Base-by-base conservation (phyloP, 2,797 vertebrate genomes). In the Gymnothorax reevesii region DNA sequence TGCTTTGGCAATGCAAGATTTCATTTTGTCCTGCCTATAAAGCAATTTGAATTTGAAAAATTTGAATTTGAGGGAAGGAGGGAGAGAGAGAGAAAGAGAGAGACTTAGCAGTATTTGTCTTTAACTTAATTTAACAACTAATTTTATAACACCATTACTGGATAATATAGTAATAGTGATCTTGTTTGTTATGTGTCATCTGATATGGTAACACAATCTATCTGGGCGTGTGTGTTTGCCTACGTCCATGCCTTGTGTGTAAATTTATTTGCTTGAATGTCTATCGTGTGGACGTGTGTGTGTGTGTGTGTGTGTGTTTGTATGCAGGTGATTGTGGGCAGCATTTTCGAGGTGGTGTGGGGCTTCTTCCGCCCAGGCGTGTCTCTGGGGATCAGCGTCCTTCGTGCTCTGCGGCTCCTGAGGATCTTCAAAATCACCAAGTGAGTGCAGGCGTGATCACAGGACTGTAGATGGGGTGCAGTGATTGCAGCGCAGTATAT, bases 381-480 rank as follows among this genome's bases (percentile, higher is more conserved):
- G 85, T 99, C 99, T 5, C 99, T 99, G 87, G 99, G 99, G 52
- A 99, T 99, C 95, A 99, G 98, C 22, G 99, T 99, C 20, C 94
- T 99, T 71, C 94, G 99, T 92, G 98, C 98, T 13, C 95, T 99
- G 87, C 96, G 99, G 87, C 97, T 99, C 84, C 94, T 99, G 88
- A 95, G 98, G 90, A 99, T 99, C 92, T 99, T 99, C 93, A 99
- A 99, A 93, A 96, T 99, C 92, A 99, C 99, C 83, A 99, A 99
- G 99, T 99, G 93, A 75, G 71, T 75, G 33, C 49, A 33, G 71
- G 71, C 33, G 71, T 42, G 33, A 13, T 27, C 71, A 15, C 4
- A 12, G 33, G 27, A 4, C 12, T 42, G 66, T 25, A 33, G 71
- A 27, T 6, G 27, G 13, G 71, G 71, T 3, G 10, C 2, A 42